Base-by-base conservation (phyloP, 2,888 invertebrate species). In the Lasioglossum marginatum region DNA sequence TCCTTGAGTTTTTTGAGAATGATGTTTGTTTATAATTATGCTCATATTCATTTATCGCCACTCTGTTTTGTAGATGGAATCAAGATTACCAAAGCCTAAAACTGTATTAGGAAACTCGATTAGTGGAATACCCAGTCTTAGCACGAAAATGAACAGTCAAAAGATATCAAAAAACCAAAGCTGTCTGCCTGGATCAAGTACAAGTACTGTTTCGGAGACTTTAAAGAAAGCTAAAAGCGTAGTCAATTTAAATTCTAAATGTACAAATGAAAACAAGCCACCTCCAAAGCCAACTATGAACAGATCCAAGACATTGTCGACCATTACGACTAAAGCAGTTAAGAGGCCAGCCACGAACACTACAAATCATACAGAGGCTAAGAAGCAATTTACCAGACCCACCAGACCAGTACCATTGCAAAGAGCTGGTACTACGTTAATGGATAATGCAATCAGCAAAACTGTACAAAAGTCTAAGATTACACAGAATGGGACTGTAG, bases 1-100 rank as follows among this genome's bases (percentile, higher is more conserved):
- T 72, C 5, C 0, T 37, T 37, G 14, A 23, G 40, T n/a, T 4
- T 72, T 68, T 68, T 31, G 3, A 63, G 12, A 27, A 52, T 0
- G 6, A 5, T 23, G 16, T 16, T 60, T 12, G 2, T 19, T 68
- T 48, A 3, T 12, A 31, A 19, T 60, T 37, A 31, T 70, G 27
- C 48, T 68, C 10, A 10, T 16, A 27, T 77, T 43, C 77, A 74
- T 77, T 43, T 23, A n/a, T 19, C 12, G 68, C 27, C n/a, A 52
- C 79, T 48, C 23, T 74, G 6, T 78, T 86, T 90, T 78, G 10
- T 77, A 93, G 94, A 96, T 96, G 96, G 96, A 96, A 89, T 96
- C 96, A 10, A 95, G 95, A 45, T 92, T 96, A 82, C 96, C 96
- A n/a, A 96, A 96, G 76, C 92, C 93, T 80, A 91, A 88, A 87